phyloP scores from a whole-genome alignment of 2,888 invertebrate species.

The Scaeva pyrastri region DNA sequence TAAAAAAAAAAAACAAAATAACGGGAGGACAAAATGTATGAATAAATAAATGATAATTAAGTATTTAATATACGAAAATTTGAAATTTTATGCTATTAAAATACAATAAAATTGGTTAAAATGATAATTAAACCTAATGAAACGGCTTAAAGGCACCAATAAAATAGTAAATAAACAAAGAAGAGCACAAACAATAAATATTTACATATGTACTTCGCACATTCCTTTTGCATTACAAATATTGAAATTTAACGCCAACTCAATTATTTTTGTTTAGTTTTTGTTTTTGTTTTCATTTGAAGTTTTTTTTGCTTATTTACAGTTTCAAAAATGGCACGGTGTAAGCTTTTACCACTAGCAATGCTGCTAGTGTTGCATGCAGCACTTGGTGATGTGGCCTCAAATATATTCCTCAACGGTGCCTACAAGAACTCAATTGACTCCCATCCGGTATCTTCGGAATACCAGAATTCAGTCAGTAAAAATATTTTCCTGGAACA shows the following conservation, averaged over 20 bases:
- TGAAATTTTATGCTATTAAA: neutral
- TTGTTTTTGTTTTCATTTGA: too few species aligned
- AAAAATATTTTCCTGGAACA: slow-evolving; percentile 81
- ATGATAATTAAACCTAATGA: neutral
- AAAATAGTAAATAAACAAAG: neutral
- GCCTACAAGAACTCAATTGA: slow-evolving; percentile 80
- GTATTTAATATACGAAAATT: neutral
- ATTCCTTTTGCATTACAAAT: neutral
- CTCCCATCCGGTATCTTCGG: slow-evolving; percentile 77
- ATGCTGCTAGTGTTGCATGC: slow-evolving; percentile 63
- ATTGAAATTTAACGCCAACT: neutral
- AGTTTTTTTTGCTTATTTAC: slow-evolving; percentile 25
- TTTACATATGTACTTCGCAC: neutral
- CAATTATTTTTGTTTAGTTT: neutral
- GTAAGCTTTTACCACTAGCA: slow-evolving; percentile 69
- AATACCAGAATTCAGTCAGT: slow-evolving; percentile 78
- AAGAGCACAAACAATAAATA: slow-evolving; percentile 1
- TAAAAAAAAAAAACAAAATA: too few species aligned
- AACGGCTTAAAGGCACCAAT: neutral
- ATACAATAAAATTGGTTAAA: neutral
- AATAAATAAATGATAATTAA: slow-evolving; percentile 17
- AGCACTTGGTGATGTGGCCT: slow-evolving; percentile 77
- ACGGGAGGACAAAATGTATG: neutral
- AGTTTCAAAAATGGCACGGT: slow-evolving; percentile 63
- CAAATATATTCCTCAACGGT: slow-evolving; percentile 82